Evolutionary conservation across 2,113 vertebrate genomes (phyloP), one percentile per base, ranked within the genome.

Genomic region (Ceyx cyanopectus): DNA sequence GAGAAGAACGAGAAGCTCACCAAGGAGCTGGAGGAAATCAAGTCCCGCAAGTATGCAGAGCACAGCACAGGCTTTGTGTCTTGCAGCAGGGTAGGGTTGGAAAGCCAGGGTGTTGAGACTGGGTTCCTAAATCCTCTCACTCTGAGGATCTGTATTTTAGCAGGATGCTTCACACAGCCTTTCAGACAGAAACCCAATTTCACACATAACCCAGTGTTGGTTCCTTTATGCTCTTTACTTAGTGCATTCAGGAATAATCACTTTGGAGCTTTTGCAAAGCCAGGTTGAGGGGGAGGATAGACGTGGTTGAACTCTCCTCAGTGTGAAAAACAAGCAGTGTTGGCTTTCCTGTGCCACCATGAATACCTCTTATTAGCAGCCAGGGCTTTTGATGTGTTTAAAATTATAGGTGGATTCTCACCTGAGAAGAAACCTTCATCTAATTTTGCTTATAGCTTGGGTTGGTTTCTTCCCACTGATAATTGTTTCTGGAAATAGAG

Each of bases 1-100:
- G 99, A 99, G 88, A 99, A 99, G 93, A 99, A 98, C 3, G 99
- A 99, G 94, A 99, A 99, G 85, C 98, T 99, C 83, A 97, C 98
- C 27, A 99, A 99, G 82, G 99, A 99, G 92, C 65, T 99, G 95
- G 99, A 99, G 53, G 98, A 99, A 96, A 98, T 99, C 66, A 99
- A 99, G 96, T 99, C 98, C 82, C 99, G 99, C 98, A 99, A 99
- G 99, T 99, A 98, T 69, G 98, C 87, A 14, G 8, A 37, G 41
- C 56, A 5, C 50, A 76, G 0, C 32, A 34, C 61, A 66, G 67
- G 8, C 32, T 1, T 22, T 62, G 34, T n/a, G 40, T 46, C 27
- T 23, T 23, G 24, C n/a, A 6, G 21, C 5, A 7, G 14, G 40
- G 13, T 37, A 32, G 2, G 16, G 83, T 27, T 76, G 84, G 32